These are phyloP conservation scores for Mongoloraphidia duomilia DNA, from an alignment of 2,888 invertebrate genomes.

Conservation along the genomic window DNA sequence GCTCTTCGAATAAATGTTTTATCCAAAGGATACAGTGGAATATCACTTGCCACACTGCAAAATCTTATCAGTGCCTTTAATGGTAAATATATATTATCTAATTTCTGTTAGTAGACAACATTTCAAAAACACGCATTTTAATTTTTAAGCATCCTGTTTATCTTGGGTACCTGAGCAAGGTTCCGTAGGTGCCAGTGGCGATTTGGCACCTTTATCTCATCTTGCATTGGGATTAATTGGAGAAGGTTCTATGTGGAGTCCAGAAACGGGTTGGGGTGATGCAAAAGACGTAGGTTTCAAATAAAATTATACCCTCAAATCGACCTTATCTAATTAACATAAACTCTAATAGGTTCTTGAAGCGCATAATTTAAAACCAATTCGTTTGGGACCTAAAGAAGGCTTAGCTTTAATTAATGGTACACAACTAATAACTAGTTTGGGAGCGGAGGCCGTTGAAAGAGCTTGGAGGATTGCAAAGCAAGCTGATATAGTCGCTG, in stretches of 20 bases:
- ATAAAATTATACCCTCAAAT: background rate
- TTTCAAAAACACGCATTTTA: background rate
- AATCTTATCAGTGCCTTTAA: constrained; percentile 48
- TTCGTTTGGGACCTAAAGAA: constrained; percentile 45
- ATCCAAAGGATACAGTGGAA: constrained; percentile 53
- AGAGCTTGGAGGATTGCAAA: constrained; percentile 39
- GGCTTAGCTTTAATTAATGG: constrained; percentile 51
- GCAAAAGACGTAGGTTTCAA: constrained; percentile 33
- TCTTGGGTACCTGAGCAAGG: constrained; percentile 54
- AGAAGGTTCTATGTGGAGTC: constrained; percentile 53
- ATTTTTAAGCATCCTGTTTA: constrained; percentile 38
- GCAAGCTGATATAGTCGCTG: constrained; percentile 50
- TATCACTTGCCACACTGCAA: constrained; percentile 38
- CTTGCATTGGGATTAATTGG: constrained; percentile 49
- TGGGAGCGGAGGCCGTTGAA: constrained; percentile 48
- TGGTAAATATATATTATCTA: constrained; percentile 26
- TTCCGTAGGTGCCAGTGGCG: constrained; percentile 52
- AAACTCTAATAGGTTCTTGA: constrained; percentile 26
- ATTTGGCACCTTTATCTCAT: constrained; percentile 49
- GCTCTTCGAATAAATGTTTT: constrained; percentile 49
- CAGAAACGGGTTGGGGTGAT: constrained; percentile 44
- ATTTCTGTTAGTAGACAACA: too few species aligned
- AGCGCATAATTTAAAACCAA: constrained; percentile 37
- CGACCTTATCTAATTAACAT: background rate
- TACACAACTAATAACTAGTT: constrained; percentile 48